A percentile compares a stretch with the other conserved stretches of the same genome.
Evolutionary conservation across 2,797 vertebrate genomes (phyloP).

Genomic region (Squalus acanthias): DNA sequence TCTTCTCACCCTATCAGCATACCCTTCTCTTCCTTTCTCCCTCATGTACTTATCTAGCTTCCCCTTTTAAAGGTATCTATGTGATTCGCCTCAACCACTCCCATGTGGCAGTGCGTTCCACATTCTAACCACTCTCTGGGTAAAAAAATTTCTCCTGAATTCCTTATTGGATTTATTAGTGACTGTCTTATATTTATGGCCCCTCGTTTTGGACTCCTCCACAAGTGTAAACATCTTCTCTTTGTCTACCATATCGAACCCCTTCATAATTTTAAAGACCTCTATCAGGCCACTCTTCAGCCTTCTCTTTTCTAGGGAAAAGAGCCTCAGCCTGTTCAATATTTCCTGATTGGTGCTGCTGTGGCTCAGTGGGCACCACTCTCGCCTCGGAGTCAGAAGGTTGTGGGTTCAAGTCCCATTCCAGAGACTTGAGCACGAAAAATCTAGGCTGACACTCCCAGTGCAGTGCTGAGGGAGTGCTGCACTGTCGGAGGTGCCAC

Average conservation of each 20-base stretch:
- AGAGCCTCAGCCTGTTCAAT: too few species aligned
- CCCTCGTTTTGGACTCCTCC: too few species aligned
- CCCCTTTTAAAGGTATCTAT: not conserved
- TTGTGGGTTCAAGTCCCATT: too few species aligned
- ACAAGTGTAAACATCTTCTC: not conserved
- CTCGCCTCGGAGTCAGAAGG: too few species aligned
- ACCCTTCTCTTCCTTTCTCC: not conserved
- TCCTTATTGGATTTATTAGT: not conserved
- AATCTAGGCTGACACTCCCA: too few species aligned
- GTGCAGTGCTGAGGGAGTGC: too few species aligned
- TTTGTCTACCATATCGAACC: not conserved
- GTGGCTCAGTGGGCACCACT: too few species aligned
- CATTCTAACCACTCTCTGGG: not conserved
- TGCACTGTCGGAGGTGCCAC: too few species aligned
- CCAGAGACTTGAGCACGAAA: too few species aligned
- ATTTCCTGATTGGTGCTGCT: too few species aligned
- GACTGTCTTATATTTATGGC: not conserved
- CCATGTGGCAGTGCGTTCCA: not conserved
- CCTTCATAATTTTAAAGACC: not conserved
- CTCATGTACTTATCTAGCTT: not conserved
- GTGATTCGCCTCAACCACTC: not conserved
- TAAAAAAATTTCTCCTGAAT: not conserved
- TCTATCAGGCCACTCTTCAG: not conserved
- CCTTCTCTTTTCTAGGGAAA: not conserved
- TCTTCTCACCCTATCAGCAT: not conserved